Conservation (phyloP, 92 coral and sea anemone species). For the Zoanthus gigantus region DNA sequence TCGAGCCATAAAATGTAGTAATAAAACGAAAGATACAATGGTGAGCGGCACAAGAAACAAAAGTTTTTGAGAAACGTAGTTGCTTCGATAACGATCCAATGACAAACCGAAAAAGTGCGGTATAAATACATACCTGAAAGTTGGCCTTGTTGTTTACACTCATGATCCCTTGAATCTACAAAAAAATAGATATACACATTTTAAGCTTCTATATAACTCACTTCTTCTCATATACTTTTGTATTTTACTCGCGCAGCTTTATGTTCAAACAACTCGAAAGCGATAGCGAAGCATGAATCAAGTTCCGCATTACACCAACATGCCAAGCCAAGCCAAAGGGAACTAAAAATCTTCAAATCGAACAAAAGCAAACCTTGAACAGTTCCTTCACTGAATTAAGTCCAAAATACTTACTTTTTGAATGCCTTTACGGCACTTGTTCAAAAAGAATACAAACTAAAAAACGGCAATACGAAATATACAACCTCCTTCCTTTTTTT, state of each 20-base stretch:
- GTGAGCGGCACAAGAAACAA: background rate
- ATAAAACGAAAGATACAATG: background rate
- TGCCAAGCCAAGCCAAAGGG: background rate
- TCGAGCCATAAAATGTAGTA: background rate
- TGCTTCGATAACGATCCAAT: background rate
- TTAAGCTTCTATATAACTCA: no score
- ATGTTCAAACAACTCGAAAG: no score
- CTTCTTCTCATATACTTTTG: no score
- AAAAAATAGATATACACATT: background rate
- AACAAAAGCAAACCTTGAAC: conserved; percentile 22
- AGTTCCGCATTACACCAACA: conserved; percentile 34
- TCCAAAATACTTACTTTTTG: background rate
- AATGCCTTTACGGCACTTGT: background rate
- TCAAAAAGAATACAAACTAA: background rate
- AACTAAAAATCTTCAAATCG: background rate
- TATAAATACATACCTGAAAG: no score
- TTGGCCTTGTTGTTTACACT: no score
- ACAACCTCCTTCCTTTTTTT: background rate
- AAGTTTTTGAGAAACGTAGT: background rate
- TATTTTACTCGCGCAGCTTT: no score
- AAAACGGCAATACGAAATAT: background rate
- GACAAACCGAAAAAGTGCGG: background rate
- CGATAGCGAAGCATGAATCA: background rate
- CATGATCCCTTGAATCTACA: background rate
- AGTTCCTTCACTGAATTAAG: background rate